Conservation (phyloP, 1,140 invertebrate species). For the Aricia agestis region DNA sequence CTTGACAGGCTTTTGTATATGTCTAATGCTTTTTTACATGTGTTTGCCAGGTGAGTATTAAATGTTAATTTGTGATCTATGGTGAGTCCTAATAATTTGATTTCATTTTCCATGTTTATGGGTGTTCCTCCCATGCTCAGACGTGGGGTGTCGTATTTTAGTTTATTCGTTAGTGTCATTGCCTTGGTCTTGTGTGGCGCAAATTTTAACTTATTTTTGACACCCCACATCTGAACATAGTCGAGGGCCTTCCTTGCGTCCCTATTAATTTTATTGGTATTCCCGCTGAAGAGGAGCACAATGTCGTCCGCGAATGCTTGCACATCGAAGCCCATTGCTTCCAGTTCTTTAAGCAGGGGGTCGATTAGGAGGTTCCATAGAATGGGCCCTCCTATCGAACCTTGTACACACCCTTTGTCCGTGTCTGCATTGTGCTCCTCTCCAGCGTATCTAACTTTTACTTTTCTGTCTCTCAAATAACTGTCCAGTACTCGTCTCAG, state of each 20-base stretch:
- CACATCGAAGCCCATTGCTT: too few species aligned
- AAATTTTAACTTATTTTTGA: conserved; percentile 15
- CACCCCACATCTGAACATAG: conserved; percentile 6
- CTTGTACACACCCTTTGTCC: too few species aligned
- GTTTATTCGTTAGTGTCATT: conserved; percentile 18
- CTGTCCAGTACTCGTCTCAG: conserved; percentile 17
- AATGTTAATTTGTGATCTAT: conserved; percentile 22
- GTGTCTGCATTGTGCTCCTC: not conserved
- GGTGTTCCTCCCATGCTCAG: conserved; percentile 17
- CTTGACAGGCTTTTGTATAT: not conserved
- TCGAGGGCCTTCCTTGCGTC: not conserved
- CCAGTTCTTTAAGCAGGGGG: too few species aligned
- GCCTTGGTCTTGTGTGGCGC: conserved; percentile 19
- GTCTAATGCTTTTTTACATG: conserved; percentile 2
- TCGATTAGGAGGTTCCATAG: too few species aligned
- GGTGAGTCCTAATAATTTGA: conserved; percentile 25
- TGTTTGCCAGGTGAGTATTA: conserved; percentile 9
- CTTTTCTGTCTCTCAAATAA: conserved; percentile 22
- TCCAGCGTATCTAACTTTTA: conserved; percentile 25
- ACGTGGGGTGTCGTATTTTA: conserved; percentile 24
- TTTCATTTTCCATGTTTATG: conserved; percentile 16
- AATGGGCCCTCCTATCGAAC: too few species aligned
- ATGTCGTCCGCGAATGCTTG: too few species aligned
- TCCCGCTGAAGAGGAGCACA: too few species aligned
- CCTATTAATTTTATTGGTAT: too few species aligned